A percentile compares a stretch with the other conserved stretches of the same genome.
phyloP scores from a whole-genome alignment of 2,888 invertebrate species.

The Schizotus pectinicornis region DNA sequence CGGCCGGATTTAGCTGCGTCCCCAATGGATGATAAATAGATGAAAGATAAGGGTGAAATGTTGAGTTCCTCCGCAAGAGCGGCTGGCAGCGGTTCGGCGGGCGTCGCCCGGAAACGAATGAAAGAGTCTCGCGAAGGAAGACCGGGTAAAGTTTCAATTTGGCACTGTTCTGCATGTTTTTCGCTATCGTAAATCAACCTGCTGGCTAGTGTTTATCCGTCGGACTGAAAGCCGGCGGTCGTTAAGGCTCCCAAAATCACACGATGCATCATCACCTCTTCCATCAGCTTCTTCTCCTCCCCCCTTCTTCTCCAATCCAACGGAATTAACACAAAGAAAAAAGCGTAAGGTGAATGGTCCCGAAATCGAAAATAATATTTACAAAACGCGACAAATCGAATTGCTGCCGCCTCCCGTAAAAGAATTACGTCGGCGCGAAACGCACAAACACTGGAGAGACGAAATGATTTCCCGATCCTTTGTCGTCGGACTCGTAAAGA shows the following conservation, averaged over 20 bases:
- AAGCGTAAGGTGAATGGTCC: slow-evolving; percentile 1
- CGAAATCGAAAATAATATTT: slow-evolving; percentile 18
- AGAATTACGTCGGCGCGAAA: slow-evolving; percentile 14
- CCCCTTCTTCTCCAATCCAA: too few relatives aligned
- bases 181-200: too few relatives aligned
- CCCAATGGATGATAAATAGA: too few relatives aligned
- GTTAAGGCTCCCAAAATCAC: slow-evolving; percentile 18
- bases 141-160: slow-evolving; percentile 1
- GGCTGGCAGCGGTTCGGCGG: too few relatives aligned
- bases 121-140: slow-evolving; percentile 1
- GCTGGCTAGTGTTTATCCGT: too few relatives aligned
- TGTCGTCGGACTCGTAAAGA: slow-evolving; percentile 1
- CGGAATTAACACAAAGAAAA: too few relatives aligned
- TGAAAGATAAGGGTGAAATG: too few relatives aligned
- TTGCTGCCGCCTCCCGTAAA: background rate
- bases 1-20: too few relatives aligned
- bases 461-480: slow-evolving; percentile 15
- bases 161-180: slow-evolving; percentile 7
- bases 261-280: background rate
- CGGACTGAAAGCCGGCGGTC: background rate
- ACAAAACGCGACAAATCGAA: slow-evolving; percentile 13
- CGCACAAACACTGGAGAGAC: slow-evolving; percentile 22
- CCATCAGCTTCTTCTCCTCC: too few relatives aligned
- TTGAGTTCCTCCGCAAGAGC: too few relatives aligned
- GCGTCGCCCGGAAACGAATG: slow-evolving; percentile 3